phyloP scores from a whole-genome alignment of 2,797 vertebrate species.

The Glossophaga mutica region DNA sequence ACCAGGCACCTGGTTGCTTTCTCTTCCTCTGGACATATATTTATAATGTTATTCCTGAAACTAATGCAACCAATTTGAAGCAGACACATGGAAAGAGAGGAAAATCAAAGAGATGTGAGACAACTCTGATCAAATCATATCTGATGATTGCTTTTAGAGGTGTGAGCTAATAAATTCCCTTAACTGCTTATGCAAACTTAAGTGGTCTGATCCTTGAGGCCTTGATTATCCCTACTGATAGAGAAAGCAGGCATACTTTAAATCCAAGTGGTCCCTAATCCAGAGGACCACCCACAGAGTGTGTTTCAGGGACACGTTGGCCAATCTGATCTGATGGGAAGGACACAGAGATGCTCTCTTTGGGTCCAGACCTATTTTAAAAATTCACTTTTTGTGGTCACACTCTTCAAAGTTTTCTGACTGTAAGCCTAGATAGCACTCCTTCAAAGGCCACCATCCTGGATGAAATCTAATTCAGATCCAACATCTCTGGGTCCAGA shows the following conservation, averaged over 20 bases:
- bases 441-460: background rate
- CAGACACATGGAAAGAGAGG: background rate
- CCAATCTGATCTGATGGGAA: background rate
- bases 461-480: background rate
- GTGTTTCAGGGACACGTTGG: background rate
- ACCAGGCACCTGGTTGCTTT: background rate
- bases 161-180: background rate
- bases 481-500: background rate
- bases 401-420: background rate
- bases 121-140: background rate
- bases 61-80: background rate
- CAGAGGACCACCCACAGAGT: background rate
- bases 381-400: background rate
- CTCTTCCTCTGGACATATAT: background rate
- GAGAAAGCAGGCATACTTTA: background rate
- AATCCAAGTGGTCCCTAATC: background rate
- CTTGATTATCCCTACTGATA: background rate
- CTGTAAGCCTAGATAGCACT: background rate
- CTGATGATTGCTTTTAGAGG: background rate
- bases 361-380: background rate
- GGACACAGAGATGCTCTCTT: background rate
- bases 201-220: background rate
- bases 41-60: background rate
- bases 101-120: background rate
- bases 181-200: background rate